Evolutionary conservation across 64 coral and sea anemone species (phyloP).

Genomic region (Dendronephthya gigantea): DNA sequence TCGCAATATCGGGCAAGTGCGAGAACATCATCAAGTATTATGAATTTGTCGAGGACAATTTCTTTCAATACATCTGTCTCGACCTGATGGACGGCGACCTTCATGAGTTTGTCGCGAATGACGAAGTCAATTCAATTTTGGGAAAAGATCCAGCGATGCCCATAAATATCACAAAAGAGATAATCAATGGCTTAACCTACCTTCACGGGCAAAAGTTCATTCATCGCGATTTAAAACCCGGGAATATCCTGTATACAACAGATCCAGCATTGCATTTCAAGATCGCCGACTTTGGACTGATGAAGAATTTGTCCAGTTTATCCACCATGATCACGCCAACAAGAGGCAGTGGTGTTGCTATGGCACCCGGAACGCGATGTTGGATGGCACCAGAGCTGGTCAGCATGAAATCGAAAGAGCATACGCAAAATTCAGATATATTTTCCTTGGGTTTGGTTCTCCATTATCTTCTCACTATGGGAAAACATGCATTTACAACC

Average conservation of each 20-base stretch:
- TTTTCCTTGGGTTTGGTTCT: not conserved
- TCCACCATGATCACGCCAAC: not conserved
- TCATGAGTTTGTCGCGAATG: too few relatives aligned
- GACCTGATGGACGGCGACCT: too few relatives aligned
- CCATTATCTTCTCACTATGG: not conserved
- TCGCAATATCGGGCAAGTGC: not conserved
- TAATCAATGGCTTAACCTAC: not conserved
- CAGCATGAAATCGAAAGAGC: not conserved
- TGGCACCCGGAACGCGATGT: slow-evolving; percentile 24
- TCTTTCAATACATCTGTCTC: not conserved
- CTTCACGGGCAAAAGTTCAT: slow-evolving; percentile 1
- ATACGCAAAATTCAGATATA: not conserved
- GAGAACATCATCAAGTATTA: not conserved
- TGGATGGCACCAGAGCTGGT: slow-evolving; percentile 17
- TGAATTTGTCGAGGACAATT: not conserved
- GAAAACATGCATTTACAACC: slow-evolving; percentile 6
- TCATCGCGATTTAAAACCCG: slow-evolving; percentile 45
- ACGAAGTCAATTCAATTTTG: not conserved
- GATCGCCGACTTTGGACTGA: slow-evolving; percentile 28
- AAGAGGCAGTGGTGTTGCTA: not conserved
- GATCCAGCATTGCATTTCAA: too few relatives aligned
- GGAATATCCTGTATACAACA: not conserved
- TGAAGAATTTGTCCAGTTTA: not conserved
- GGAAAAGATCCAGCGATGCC: too few relatives aligned
- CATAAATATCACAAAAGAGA: not conserved